phyloP scores from a whole-genome alignment of 2,113 vertebrate species.

The Varanus salvator region DNA sequence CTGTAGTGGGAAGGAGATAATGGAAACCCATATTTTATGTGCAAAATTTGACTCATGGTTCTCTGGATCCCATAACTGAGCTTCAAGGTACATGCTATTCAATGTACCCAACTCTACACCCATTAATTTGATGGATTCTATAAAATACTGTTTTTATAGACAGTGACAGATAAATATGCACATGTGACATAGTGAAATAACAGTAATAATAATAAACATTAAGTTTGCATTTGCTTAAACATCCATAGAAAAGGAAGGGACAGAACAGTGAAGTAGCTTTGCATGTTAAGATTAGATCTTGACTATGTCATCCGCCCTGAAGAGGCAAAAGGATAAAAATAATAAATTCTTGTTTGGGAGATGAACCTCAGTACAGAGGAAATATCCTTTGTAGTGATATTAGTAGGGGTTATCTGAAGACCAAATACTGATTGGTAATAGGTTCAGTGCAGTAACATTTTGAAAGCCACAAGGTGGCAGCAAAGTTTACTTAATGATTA shows the following conservation, averaged over 20 bases:
- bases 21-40: background rate
- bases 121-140: background rate
- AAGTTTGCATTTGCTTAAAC: background rate
- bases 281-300: background rate
- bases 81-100: background rate
- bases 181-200: background rate
- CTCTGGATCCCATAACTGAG: background rate
- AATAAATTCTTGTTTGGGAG: conserved; percentile 32
- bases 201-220: background rate
- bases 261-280: background rate
- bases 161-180: background rate
- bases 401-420: background rate
- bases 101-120: background rate
- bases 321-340: background rate
- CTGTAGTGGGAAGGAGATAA: background rate
- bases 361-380: conserved; percentile 39
- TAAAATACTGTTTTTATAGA: conserved; percentile 32
- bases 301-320: conserved; percentile 4
- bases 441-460: background rate
- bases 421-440: fast-evolving
- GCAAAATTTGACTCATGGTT: background rate
- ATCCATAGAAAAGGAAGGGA: background rate
- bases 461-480: conserved; percentile 51
- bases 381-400: background rate
- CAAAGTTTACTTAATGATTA: conserved; percentile 31